Evolutionary conservation across 2,888 invertebrate species (phyloP).

Genomic region (Thalpophila matura): DNA sequence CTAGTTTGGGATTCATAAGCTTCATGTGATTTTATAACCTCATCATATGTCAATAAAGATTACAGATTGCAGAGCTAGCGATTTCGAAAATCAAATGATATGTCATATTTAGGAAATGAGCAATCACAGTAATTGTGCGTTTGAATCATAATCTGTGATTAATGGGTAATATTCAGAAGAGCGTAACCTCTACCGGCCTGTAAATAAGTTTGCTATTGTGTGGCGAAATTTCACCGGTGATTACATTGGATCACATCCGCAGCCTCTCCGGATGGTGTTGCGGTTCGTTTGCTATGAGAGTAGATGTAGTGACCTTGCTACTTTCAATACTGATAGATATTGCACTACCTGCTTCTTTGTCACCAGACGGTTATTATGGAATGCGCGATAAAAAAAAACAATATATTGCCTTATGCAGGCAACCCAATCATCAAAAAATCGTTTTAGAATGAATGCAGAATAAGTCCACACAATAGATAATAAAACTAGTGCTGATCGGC

Average conservation of each 20-base stretch:
- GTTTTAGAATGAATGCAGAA: background rate
- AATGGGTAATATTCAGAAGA: slow-evolving; percentile 81
- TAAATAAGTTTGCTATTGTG: slow-evolving; percentile 77
- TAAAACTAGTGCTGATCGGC: slow-evolving; percentile 45
- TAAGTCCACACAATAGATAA: slow-evolving; percentile 9
- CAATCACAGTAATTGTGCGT: slow-evolving; percentile 75
- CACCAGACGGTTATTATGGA: slow-evolving; percentile 2
- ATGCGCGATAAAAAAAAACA: background rate
- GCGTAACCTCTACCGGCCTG: slow-evolving; percentile 81
- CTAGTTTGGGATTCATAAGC: no score
- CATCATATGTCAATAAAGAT: no score
- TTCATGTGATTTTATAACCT: no score
- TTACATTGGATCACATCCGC: slow-evolving; percentile 88
- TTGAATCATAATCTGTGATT: slow-evolving; percentile 79
- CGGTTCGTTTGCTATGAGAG: slow-evolving; percentile 79
- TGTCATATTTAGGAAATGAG: slow-evolving; percentile 75
- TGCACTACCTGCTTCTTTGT: slow-evolving; percentile 18
- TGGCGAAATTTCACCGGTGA: slow-evolving; percentile 89
- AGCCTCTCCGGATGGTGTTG: slow-evolving; percentile 85
- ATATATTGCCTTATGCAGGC: background rate
- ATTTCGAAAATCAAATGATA: slow-evolving; percentile 66
- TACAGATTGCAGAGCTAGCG: slow-evolving; percentile 3
- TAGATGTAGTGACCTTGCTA: slow-evolving; percentile 76
- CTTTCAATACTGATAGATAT: slow-evolving; percentile 65
- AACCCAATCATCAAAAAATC: background rate